Conservation (phyloP, 2,113 vertebrate species). For the Mus spicilegus region DNA sequence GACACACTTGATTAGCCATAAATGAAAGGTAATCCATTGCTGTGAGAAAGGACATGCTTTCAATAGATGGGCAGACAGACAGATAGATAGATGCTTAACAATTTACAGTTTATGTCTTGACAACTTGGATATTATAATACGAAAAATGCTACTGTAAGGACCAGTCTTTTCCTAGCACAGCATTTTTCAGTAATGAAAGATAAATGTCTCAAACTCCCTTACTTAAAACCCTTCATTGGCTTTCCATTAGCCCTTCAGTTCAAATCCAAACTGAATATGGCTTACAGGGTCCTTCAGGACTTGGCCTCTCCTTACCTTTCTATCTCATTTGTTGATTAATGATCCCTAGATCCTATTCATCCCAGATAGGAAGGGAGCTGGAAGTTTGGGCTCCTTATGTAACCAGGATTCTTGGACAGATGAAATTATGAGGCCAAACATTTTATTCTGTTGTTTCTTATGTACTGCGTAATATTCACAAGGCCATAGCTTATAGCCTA, state of each 20-base stretch:
- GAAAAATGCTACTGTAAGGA: constrained; percentile 73
- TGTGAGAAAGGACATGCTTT: constrained; percentile 81
- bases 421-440: not conserved
- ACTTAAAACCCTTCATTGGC: constrained; percentile 56
- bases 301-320: constrained; percentile 40
- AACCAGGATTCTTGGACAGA: constrained; percentile 21
- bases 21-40: constrained; percentile 79
- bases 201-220: constrained; percentile 69
- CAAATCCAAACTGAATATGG: constrained; percentile 45
- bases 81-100: constrained; percentile 77
- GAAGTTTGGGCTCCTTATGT: constrained; percentile 30
- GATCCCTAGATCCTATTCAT: constrained; percentile 50
- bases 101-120: constrained; percentile 80
- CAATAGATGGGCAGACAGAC: constrained; percentile 79
- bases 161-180: constrained; percentile 59
- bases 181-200: constrained; percentile 76
- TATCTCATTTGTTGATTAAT: constrained; percentile 57
- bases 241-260: constrained; percentile 67
- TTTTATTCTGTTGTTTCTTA: constrained; percentile 56
- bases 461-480: not conserved
- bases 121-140: constrained; percentile 74
- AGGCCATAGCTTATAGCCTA: not conserved
- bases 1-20: constrained; percentile 80
- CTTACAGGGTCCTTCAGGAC: constrained; percentile 27
- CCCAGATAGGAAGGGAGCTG: not conserved